Base-by-base conservation (phyloP, 1,140 invertebrate species). In the Drosophila guanche region DNA sequence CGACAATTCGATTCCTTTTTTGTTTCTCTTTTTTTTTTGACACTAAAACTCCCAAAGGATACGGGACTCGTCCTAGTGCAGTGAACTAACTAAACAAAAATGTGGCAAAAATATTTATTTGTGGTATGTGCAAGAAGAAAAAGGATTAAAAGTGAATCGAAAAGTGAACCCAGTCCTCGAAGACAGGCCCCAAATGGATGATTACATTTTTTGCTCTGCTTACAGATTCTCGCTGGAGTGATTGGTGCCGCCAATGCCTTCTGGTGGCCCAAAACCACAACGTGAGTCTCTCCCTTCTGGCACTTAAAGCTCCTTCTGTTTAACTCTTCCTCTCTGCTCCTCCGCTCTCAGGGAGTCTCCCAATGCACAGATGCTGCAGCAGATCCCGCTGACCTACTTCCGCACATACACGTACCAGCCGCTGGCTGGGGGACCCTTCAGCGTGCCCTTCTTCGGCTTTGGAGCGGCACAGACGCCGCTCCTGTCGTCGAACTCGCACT, bases 361-460 rank as follows among this genome's bases (percentile, higher is more conserved):
- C 0, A 59, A 63, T 10, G 40, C 56, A 7, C 63, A 69, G 22
- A 40, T 88, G 41, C 46, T 91, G 41, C 90, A 91, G 16, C 90
- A 91, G 54, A 91, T 91, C 0, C 90, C 90, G 2, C 65, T 91
- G 14, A 90, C 90, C 42, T 91, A 91, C 40, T 91, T 90, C 53
- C 90, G 90, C 16, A 91, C 89, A 0, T 91, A 91, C 56, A 91
- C 90, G 4, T 91, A 91, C 40, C 89, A 90, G 45, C 89, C 86
- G 1, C 23, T 90, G 45, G 47, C 65, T 0, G 79, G 73, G 14
- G 74, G 73, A 40, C 57, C 76, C 6, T 84, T 88, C 5, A 50
- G 70, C 8, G 67, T 84, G 48, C 88, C 88, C 4, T 68, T 89
- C 58, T 89, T 84, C 4, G 89, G 84, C 2, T 76, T 67, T 45